These are phyloP conservation scores for Anguilla megastoma DNA, from an alignment of 2,797 vertebrate genomes.

Conservation along the genomic window DNA sequence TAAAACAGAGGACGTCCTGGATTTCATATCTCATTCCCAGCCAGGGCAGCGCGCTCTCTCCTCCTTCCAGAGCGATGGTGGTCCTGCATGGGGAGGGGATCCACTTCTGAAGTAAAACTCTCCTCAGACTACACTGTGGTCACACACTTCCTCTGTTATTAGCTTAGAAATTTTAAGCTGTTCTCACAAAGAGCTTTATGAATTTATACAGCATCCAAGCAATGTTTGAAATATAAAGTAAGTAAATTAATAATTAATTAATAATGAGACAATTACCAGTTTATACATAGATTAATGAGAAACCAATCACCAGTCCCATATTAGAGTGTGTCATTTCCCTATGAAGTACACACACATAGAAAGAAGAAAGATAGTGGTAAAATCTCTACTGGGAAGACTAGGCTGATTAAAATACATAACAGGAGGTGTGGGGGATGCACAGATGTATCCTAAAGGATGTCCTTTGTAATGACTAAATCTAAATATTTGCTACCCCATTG, in stretches of 20 bases:
- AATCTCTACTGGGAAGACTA: too few species aligned
- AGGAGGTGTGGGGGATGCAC: too few species aligned
- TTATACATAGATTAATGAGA: not conserved
- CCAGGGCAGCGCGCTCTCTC: slow-evolving; percentile 52
- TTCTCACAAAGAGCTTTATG: slow-evolving; percentile 51
- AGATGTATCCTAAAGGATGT: slow-evolving; percentile 23
- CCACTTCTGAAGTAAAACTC: not conserved
- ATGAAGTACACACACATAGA: not conserved
- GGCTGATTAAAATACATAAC: too few species aligned
- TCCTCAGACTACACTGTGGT: not conserved
- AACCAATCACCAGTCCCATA: not conserved
- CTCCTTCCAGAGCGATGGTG: slow-evolving; percentile 65
- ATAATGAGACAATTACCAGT: not conserved
- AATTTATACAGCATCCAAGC: slow-evolving; percentile 55
- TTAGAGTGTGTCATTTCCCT: not conserved
- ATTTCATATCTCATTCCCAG: slow-evolving; percentile 66
- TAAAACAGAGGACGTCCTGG: slow-evolving; percentile 36
- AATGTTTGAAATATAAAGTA: slow-evolving; percentile 56
- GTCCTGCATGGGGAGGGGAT: slow-evolving; percentile 53
- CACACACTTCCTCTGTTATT: slow-evolving; percentile 16
- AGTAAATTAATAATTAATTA: slow-evolving; percentile 7
- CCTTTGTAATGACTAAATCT: slow-evolving; percentile 56
- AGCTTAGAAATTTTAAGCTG: slow-evolving; percentile 58
- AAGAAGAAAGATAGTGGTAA: not conserved
- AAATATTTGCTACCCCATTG: slow-evolving; percentile 43